A percentile compares a stretch with the other conserved stretches of the same genome.
Conservation (phyloP, 2,797 vertebrate species). For the Orestias chungarensis region DNA sequence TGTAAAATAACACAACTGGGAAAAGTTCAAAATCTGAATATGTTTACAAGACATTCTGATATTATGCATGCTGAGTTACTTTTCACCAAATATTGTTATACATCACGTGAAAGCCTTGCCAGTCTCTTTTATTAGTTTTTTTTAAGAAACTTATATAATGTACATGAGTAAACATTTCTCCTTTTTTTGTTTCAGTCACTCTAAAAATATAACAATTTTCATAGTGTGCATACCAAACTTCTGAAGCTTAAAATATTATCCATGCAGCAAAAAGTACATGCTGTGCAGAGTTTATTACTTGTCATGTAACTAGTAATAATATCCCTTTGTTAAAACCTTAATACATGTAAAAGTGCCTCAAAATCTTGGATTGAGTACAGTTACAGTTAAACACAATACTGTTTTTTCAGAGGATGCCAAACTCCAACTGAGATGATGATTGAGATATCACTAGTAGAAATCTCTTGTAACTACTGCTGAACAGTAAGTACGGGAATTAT, state of each 20-base stretch:
- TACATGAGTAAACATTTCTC: constrained; percentile 38
- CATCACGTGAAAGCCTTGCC: constrained; percentile 10
- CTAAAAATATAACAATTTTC: neutral
- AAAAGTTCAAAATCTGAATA: neutral
- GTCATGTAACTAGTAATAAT: constrained; percentile 39
- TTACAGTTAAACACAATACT: constrained; percentile 41
- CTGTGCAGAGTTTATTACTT: constrained; percentile 36
- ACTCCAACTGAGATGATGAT: constrained; percentile 66
- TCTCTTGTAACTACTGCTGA: constrained; percentile 50
- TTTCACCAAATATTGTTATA: neutral
- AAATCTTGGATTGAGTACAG: constrained; percentile 37
- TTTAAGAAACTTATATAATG: constrained; percentile 31
- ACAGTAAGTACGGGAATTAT: constrained; percentile 59
- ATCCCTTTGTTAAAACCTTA: constrained; percentile 26
- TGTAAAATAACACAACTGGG: neutral
- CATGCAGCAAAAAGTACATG: constrained; percentile 20
- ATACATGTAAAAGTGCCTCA: constrained; percentile 23
- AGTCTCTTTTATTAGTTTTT: constrained; percentile 43
- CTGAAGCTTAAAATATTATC: constrained; percentile 24
- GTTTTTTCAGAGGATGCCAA: constrained; percentile 29
- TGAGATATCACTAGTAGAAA: constrained; percentile 52
- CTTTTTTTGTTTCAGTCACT: constrained; percentile 14
- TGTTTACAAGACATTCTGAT: neutral
- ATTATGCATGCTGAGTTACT: neutral
- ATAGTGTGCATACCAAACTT: constrained; percentile 30